These are phyloP conservation scores for Chiloscyllium plagiosum DNA, from an alignment of 2,113 vertebrate genomes.

Conservation along the genomic window DNA sequence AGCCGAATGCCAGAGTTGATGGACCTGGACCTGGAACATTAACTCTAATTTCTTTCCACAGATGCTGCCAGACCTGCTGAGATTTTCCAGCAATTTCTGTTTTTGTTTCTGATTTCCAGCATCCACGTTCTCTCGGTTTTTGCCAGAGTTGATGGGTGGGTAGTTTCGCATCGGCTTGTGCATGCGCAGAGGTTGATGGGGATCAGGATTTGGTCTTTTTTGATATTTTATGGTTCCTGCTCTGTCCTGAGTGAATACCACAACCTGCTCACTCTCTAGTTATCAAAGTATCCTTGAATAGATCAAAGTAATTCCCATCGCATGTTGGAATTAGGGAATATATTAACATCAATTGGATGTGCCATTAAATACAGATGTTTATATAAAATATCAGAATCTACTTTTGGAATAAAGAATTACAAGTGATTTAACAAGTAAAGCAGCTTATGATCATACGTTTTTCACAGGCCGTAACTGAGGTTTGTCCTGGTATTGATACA, in stretches of 20 bases:
- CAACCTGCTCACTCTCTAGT: not conserved
- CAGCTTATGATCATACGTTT: not conserved
- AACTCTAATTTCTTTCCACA: no score
- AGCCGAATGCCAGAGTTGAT: no score
- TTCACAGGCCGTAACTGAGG: not conserved
- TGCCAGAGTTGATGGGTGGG: no score
- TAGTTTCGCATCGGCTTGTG: no score
- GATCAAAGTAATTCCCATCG: not conserved
- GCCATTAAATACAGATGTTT: not conserved
- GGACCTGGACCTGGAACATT: no score
- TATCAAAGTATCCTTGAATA: not conserved
- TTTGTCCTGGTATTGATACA: conserved; percentile 9
- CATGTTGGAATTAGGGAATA: not conserved
- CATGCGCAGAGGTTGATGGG: not conserved
- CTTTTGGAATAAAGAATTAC: not conserved
- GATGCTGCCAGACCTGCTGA: no score
- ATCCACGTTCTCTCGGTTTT: no score
- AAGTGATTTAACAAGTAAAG: conserved; percentile 12
- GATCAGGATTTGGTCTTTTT: not conserved
- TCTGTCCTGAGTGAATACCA: not conserved
- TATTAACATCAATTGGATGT: not conserved
- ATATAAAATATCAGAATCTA: not conserved
- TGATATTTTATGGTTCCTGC: not conserved
- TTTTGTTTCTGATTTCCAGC: no score
- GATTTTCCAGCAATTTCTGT: no score